phyloP scores from a whole-genome alignment of 2,797 vertebrate genomes.

The Hoplostethus mediterraneus region DNA sequence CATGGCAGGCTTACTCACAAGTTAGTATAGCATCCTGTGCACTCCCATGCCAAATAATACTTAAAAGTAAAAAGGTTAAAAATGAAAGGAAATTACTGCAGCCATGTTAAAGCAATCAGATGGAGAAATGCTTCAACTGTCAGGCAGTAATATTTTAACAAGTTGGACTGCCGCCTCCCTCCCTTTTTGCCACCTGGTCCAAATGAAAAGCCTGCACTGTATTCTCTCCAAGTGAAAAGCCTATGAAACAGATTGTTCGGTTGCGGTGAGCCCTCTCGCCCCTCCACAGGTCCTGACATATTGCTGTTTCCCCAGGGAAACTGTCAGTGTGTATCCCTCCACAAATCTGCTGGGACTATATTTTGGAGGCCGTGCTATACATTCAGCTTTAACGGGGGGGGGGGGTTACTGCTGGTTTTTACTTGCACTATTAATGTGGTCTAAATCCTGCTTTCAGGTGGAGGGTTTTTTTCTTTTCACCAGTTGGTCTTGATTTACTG shows the following conservation, averaged over 20 bases:
- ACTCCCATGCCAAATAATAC: constrained; percentile 67
- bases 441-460: constrained; percentile 66
- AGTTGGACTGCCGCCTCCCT: constrained; percentile 73
- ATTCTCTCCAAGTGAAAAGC: constrained; percentile 71
- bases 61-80: constrained; percentile 69
- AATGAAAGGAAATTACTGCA: constrained; percentile 74
- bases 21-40: constrained; percentile 63
- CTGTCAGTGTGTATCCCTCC: constrained; percentile 75
- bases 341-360: constrained; percentile 66
- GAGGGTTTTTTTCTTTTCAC: constrained; percentile 35
- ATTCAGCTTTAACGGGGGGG: constrained; percentile 58
- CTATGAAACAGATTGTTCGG: constrained; percentile 67
- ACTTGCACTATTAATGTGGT: constrained; percentile 55
- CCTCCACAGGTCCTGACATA: constrained; percentile 70
- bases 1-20: constrained; percentile 58
- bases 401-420: constrained; percentile 67
- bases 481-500: constrained; percentile 55
- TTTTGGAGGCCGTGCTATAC: constrained; percentile 61
- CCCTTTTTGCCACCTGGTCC: constrained; percentile 76
- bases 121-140: constrained; percentile 75
- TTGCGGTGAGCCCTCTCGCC: constrained; percentile 56
- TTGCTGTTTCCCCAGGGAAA: constrained; percentile 72
- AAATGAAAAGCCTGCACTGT: constrained; percentile 78
- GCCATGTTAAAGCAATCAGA: constrained; percentile 83
- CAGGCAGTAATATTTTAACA: constrained; percentile 86